Evolutionary conservation across 2,888 invertebrate genomes (phyloP).

Genomic region (Choreutis nemorana): DNA sequence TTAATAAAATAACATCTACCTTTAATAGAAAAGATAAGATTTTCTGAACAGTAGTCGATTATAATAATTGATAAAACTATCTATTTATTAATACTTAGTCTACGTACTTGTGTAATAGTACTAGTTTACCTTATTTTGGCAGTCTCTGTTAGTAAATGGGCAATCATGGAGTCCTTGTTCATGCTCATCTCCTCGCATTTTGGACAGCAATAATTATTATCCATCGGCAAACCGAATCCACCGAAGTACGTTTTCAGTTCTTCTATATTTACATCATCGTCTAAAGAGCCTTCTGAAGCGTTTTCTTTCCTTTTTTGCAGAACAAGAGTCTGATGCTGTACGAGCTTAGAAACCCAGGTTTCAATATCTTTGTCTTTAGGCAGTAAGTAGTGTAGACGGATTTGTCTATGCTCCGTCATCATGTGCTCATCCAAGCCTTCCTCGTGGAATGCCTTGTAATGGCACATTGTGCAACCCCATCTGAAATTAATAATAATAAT

Average conservation of each 20-base stretch:
- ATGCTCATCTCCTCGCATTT: constrained; percentile 27
- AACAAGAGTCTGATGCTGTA: constrained; percentile 31
- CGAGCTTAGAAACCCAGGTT: constrained; percentile 51
- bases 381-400: constrained; percentile 35
- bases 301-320: constrained; percentile 29
- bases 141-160: constrained; percentile 45
- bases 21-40: too few relatives aligned
- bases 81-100: too few relatives aligned
- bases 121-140: constrained; percentile 50
- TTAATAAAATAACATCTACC: too few relatives aligned
- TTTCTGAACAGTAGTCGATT: too few relatives aligned
- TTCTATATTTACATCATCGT: too few relatives aligned
- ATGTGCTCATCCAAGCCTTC: constrained; percentile 63
- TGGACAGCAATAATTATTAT: constrained; percentile 33
- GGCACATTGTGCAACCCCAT: constrained; percentile 68
- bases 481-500: too few relatives aligned
- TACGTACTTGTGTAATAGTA: too few relatives aligned
- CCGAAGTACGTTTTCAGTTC: constrained; percentile 37
- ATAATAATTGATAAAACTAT: too few relatives aligned
- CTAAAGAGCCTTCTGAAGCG: too few relatives aligned
- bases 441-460: constrained; percentile 65
- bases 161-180: constrained; percentile 29
- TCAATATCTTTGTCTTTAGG: constrained; percentile 52
- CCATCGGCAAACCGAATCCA: constrained; percentile 24
- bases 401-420: constrained; percentile 43